These are phyloP conservation scores for Scartelaos histophorus DNA, from an alignment of 2,113 vertebrate genomes.

Conservation along the genomic window DNA sequence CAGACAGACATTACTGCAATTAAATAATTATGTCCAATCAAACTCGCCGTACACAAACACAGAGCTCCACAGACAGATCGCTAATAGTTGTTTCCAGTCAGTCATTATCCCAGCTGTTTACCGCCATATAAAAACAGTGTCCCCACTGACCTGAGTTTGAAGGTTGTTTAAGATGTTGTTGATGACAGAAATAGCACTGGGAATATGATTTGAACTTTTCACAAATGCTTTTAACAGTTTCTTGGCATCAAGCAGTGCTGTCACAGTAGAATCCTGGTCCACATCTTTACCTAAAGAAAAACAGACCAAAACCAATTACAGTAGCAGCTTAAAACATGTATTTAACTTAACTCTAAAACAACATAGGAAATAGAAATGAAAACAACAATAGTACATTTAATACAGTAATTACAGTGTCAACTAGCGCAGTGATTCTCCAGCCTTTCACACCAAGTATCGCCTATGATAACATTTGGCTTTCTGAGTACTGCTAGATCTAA, in stretches of 20 bases:
- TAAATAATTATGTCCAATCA: background rate
- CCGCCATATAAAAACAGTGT: too few relatives aligned
- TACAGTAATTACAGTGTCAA: too few relatives aligned
- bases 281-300: conserved; percentile 64
- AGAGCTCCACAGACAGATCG: background rate
- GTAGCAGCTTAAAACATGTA: too few relatives aligned
- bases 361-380: too few relatives aligned
- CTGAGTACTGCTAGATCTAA: too few relatives aligned
- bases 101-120: background rate
- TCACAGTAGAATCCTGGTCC: conserved; percentile 47
- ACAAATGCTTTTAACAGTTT: conserved; percentile 79
- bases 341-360: too few relatives aligned
- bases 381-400: too few relatives aligned
- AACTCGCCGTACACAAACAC: background rate
- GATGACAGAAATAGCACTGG: conserved; percentile 71
- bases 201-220: conserved; percentile 74
- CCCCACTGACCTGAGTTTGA: conserved; percentile 75
- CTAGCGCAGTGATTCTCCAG: too few relatives aligned
- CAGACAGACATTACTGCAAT: background rate
- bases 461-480: too few relatives aligned
- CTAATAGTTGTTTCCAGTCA: background rate
- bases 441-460: too few relatives aligned
- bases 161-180: conserved; percentile 63
- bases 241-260: conserved; percentile 76
- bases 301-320: too few relatives aligned